Conservation (phyloP, 2,113 vertebrate genomes). For the Passer domesticus region DNA sequence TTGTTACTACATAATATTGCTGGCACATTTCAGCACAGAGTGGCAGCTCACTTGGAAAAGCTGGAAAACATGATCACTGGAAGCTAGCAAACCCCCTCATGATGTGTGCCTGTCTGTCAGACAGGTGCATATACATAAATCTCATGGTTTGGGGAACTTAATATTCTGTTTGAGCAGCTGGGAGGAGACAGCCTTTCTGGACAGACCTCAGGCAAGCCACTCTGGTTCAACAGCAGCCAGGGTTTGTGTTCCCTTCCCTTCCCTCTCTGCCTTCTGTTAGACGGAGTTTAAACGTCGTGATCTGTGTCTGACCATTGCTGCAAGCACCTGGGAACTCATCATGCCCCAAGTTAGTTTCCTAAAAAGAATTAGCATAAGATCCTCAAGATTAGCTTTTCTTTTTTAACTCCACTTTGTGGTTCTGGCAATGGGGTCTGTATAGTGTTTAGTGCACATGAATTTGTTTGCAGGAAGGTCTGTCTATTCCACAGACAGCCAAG, state of each 20-base stretch:
- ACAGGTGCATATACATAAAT: not conserved
- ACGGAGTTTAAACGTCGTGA: not conserved
- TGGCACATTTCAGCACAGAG: not conserved
- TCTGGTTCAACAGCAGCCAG: not conserved
- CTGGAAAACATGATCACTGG: not conserved
- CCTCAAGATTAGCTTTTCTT: not conserved
- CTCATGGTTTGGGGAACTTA: not conserved
- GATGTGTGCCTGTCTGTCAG: not conserved
- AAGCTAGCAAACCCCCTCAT: not conserved
- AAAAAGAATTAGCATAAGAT: not conserved
- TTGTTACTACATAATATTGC: not conserved
- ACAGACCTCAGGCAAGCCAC: not conserved
- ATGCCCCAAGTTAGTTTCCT: not conserved
- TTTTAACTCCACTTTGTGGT: not conserved
- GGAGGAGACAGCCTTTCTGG: not conserved
- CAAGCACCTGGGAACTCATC: not conserved
- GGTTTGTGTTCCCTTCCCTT: rapidly evolving
- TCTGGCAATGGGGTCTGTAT: not conserved
- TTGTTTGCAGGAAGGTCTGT: not conserved
- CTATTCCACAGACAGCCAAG: not conserved
- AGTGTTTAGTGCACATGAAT: not conserved
- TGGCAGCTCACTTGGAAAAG: not conserved
- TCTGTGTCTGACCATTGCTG: not conserved
- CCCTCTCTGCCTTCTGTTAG: not conserved
- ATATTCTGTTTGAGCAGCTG: not conserved